phyloP scores from a whole-genome alignment of 2,888 invertebrate genomes.

The Drosophila formosana region DNA sequence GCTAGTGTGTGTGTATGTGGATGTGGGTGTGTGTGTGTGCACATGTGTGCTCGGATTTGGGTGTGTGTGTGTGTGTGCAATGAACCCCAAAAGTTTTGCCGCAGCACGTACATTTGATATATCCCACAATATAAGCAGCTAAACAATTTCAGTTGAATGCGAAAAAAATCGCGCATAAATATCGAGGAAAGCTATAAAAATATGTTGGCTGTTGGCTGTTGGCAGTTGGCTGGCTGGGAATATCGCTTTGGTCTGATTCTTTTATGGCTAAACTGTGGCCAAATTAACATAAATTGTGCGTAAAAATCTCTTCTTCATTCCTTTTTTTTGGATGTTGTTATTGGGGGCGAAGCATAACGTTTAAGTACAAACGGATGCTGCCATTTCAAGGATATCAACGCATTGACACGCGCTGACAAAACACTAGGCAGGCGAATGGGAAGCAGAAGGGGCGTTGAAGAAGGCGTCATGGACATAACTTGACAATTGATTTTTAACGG shows the following conservation, averaged over 20 bases:
- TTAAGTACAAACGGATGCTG: conserved; percentile 40
- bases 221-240: conserved; percentile 30
- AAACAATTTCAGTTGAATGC: conserved; percentile 70
- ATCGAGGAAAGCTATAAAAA: conserved; percentile 63
- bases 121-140: conserved; percentile 40
- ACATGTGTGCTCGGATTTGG: not conserved
- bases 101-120: conserved; percentile 62
- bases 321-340: not conserved
- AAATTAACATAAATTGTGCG: conserved; percentile 73
- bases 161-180: conserved; percentile 73
- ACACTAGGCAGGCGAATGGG: not conserved
- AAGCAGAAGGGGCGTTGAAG: conserved; percentile 12
- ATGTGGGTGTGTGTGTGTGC: conserved; percentile 2
- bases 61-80: conserved; percentile 36
- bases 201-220: conserved; percentile 46
- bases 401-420: conserved; percentile 41
- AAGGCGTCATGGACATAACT: conserved; percentile 49
- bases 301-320: conserved; percentile 52
- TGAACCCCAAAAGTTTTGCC: conserved; percentile 68
- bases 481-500: conserved; percentile 79
- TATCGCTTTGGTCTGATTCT: conserved; percentile 28
- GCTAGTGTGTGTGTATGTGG: not conserved
- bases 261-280: conserved; percentile 62
- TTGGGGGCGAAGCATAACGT: conserved; percentile 39
- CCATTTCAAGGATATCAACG: conserved; percentile 47